These are phyloP conservation scores for Drosophila nasuta DNA, from an alignment of 1,140 invertebrate genomes.

Conservation along the genomic window DNA sequence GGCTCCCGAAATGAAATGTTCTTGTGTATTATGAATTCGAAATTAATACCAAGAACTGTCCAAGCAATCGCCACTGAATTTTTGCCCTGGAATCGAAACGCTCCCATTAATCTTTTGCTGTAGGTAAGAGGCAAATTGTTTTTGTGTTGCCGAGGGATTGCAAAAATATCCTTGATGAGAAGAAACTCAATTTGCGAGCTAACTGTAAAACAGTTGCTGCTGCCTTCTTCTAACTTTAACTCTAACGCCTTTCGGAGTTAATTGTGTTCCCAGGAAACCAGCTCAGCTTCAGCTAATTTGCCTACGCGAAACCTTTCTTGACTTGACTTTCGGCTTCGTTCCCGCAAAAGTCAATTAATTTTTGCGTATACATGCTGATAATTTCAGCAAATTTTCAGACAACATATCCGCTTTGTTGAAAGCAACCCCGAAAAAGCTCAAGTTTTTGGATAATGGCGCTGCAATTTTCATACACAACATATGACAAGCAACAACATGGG, in stretches of 20 bases:
- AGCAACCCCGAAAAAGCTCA: not conserved
- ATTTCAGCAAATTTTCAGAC: slow-evolving; percentile 71
- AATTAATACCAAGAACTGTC: slow-evolving; percentile 82
- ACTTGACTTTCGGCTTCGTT: not conserved
- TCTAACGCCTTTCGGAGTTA: slow-evolving; percentile 61
- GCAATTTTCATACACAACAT: slow-evolving; percentile 71
- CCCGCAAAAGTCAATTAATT: slow-evolving; percentile 76
- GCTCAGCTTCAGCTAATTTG: slow-evolving; percentile 65
- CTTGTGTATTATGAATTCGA: slow-evolving; percentile 75
- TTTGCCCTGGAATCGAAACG: slow-evolving; percentile 8
- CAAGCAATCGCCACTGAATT: slow-evolving; percentile 81
- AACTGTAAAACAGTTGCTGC: slow-evolving; percentile 29
- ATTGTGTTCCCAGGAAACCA: slow-evolving; percentile 78
- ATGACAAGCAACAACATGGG: slow-evolving; percentile 65
- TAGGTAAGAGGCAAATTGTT: slow-evolving; percentile 63
- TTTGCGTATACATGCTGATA: slow-evolving; percentile 47
- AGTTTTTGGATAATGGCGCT: slow-evolving; percentile 41
- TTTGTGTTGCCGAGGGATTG: slow-evolving; percentile 7
- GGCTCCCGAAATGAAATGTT: slow-evolving; percentile 72
- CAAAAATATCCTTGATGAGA: not conserved
- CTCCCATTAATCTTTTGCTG: slow-evolving; percentile 69
- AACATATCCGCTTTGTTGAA: slow-evolving; percentile 67
- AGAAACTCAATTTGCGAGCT: slow-evolving; percentile 24
- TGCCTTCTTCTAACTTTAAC: not conserved
- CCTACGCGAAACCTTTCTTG: slow-evolving; percentile 59